Base-by-base conservation (phyloP, 2,888 invertebrate species). In the Sycophila texana region DNA sequence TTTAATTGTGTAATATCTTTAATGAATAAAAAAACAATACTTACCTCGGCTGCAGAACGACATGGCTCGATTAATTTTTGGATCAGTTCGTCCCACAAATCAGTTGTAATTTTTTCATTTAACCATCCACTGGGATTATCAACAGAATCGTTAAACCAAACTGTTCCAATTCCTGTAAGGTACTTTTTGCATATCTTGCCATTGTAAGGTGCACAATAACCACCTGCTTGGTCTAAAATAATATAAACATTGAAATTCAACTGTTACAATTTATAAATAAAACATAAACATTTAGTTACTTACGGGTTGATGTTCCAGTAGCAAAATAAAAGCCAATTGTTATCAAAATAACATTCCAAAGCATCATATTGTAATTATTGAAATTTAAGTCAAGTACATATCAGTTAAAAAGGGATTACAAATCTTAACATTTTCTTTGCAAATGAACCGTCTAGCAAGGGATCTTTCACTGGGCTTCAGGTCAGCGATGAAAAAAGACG, bases 61-160 rank as follows among this genome's bases (percentile, higher is more conserved):
- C 98, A 98, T 58, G 96, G 95, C 86, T 97, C 97, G 79, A 93
- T 93, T 60, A 97, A 91, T 74, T 94, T 94, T 13, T 93, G 92
- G 87, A 98, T 95, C 90, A 98, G 92, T 92, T 98, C 97, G 83
- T 95, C 94, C 97, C 97, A 97, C 30, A 98, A 91, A 66, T 95
- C 95, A 10, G 93, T 92, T 0, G 96, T 94, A 77, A 97, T 97
- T 88, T 95, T 94, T 89, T 98, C 98, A 90, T 97, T 97, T 86
- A 95, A 93, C 91, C 94, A 94, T 57, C 95, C 95, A 16, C 94
- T 94, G 80, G 94, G 94, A 87, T 92, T 92, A 80, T 93, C 92
- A 75, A 88, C 88, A n/a, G 92, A 92, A 83, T 94, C 92, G 86
- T 95, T 95, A 89, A 95, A 96, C 95, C 95, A 96, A 70, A 96